Base-by-base conservation (phyloP, 2,888 invertebrate genomes). In the Heteromurus nitidus region DNA sequence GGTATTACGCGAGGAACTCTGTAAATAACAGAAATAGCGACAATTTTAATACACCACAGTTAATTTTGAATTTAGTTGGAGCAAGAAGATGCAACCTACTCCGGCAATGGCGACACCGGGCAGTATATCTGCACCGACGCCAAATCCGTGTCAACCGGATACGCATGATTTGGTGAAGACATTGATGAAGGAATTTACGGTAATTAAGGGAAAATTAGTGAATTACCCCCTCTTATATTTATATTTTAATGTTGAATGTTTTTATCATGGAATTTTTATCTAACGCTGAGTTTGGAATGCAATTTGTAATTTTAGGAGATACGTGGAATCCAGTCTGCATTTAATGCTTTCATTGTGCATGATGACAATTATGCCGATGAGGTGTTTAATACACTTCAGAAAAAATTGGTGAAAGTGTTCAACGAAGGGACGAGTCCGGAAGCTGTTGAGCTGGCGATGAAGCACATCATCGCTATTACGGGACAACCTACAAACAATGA, bases 251-350 rank as follows among this genome's bases (percentile, higher is more conserved):
- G 24, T 18, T 31, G 18, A 60, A 26, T 55, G 9, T 22, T 42
- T 55, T 36, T 69, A 9, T 11, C 24, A 50, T 31, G 64, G n/a
- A n/a, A n/a, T n/a, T n/a, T n/a, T n/a, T n/a, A n/a, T n/a, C n/a
- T n/a, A n/a, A n/a, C 18, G 9, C 30, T 11, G 26, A 5, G 62
- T 18, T 65, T 65, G 26, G 62, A 60, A 64, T 74, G 24, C n/a
- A 50, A n/a, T 5, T 79, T 42, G 30, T 16, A 60, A 26, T 90
- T 90, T 16, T 87, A 95, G 95, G 93, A 93, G 89, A 94, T 95
- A 7, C 95, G 96, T 88, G 92, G 93, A 0, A 94, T 95, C 36
- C 96, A 96, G 88, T 95, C 96, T 89, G 95, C 96, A 0, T 97
- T 98, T 88, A 95, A 95, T 88, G 95, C 95, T 87, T 95, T 95